Evolutionary conservation across 35 echinoderm and acorn worm species (phyloP).

Genomic region (Ptychodera flava): DNA sequence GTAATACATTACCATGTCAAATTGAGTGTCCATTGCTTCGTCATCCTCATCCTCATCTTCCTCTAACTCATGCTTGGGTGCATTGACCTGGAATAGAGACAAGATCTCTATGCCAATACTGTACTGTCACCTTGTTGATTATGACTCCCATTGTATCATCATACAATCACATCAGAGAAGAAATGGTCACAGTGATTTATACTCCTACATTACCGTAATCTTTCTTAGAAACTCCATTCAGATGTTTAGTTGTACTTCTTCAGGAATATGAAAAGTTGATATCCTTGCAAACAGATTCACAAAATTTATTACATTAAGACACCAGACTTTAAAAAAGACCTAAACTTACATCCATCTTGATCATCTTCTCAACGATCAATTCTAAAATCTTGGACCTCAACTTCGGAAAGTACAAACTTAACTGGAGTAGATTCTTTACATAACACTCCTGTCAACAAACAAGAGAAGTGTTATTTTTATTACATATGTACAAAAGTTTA

Average conservation of each 20-base stretch:
- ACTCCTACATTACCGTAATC: too few relatives aligned
- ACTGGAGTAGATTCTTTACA: conserved; percentile 9
- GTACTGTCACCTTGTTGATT: too few relatives aligned
- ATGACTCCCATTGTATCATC: too few relatives aligned
- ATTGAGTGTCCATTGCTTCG: not conserved
- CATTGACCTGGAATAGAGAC: conserved; percentile 6
- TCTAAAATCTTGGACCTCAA: conserved; percentile 10
- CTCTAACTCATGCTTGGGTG: not conserved
- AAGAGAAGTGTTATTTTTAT: not conserved
- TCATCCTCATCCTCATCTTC: conserved; percentile 9
- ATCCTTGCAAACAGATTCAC: too few relatives aligned
- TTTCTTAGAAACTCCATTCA: too few relatives aligned
- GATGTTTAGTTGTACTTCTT: too few relatives aligned
- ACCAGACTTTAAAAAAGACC: too few relatives aligned
- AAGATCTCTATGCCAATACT: too few relatives aligned
- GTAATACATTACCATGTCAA: conserved; percentile 24
- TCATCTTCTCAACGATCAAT: conserved; percentile 17
- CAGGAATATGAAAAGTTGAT: too few relatives aligned
- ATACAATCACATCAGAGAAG: too few relatives aligned
- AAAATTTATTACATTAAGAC: too few relatives aligned
- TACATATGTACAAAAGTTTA: not conserved
- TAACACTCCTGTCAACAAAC: conserved; percentile 5
- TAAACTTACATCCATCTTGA: conserved; percentile 18
- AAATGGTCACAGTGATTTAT: too few relatives aligned
- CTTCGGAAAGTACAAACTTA: conserved; percentile 1